Percentiles rank a stretch among this genome's conserved stretches.
Evolutionary conservation across 2,888 invertebrate genomes (phyloP).

Genomic region (Meteorus cinctellus): DNA sequence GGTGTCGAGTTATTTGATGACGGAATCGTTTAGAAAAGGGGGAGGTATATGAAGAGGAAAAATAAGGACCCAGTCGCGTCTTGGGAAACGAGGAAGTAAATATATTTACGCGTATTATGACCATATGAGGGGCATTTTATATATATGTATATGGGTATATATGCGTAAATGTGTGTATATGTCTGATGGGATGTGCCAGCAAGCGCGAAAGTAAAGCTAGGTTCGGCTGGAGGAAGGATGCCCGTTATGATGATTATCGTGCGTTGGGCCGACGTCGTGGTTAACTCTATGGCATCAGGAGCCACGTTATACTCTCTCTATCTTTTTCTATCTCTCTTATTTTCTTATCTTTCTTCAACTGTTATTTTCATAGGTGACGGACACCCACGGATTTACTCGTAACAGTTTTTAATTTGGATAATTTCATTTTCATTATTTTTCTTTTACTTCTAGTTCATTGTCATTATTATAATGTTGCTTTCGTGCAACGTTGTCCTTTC

Average conservation of each 20-base stretch:
- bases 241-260: conserved; percentile 66
- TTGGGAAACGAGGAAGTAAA: conserved; percentile 50
- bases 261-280: conserved; percentile 53
- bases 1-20: conserved; percentile 2
- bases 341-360: conserved; percentile 44
- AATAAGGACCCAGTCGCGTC: conserved; percentile 47
- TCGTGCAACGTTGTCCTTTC: neutral
- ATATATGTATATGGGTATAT: conserved; percentile 2
- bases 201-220: conserved; percentile 53
- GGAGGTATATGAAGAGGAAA: conserved; percentile 36
- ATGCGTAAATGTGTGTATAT: conserved; percentile 19
- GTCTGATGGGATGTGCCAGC: conserved; percentile 35
- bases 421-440: neutral
- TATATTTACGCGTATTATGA: conserved; percentile 26
- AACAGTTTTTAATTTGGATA: conserved; percentile 1
- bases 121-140: conserved; percentile 29
- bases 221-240: conserved; percentile 55
- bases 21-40: neutral
- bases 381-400: conserved; percentile 50
- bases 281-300: conserved; percentile 38
- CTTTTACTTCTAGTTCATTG: neutral
- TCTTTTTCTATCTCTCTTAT: conserved; percentile 9
- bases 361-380: conserved; percentile 49
- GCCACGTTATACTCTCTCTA: conserved; percentile 31
- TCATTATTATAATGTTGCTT: neutral